Conservation (phyloP, 2,888 invertebrate genomes). For the Rotaria socialis region DNA sequence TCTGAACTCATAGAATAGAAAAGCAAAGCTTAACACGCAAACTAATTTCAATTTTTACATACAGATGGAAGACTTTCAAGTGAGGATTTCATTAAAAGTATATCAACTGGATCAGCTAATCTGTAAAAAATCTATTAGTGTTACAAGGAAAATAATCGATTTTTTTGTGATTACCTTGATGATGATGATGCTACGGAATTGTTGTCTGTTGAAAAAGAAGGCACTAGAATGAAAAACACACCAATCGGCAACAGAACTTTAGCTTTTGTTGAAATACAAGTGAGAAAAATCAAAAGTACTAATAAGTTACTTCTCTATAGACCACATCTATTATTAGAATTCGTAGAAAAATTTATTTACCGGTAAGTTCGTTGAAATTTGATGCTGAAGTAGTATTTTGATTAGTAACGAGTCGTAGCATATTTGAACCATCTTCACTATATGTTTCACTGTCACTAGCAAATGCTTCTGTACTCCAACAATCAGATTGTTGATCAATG, state of each 20-base stretch:
- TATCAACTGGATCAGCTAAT: slow-evolving; percentile 17
- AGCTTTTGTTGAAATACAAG: no score
- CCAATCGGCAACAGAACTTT: no score
- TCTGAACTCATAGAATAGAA: background rate
- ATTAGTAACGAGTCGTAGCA: background rate
- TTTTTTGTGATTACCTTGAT: background rate
- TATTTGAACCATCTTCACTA: slow-evolving; percentile 22
- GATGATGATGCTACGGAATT: background rate
- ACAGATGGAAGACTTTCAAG: slow-evolving; percentile 7
- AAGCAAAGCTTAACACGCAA: no score
- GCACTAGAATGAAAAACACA: background rate
- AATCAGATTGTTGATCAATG: slow-evolving; percentile 64
- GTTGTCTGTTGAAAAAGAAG: background rate
- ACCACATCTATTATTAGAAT: background rate
- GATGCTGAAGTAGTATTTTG: background rate
- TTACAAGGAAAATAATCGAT: no score
- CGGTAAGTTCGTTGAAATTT: background rate
- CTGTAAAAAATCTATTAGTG: background rate
- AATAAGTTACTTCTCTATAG: no score
- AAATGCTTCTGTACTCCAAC: slow-evolving; percentile 96
- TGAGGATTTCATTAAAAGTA: slow-evolving; percentile 8
- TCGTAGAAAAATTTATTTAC: background rate
- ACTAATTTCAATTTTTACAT: background rate
- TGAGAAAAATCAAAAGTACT: no score
- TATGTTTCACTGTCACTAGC: slow-evolving; percentile 87